These are phyloP conservation scores for Lophura nycthemera DNA, from an alignment of 2,113 vertebrate species.

Conservation along the genomic window DNA sequence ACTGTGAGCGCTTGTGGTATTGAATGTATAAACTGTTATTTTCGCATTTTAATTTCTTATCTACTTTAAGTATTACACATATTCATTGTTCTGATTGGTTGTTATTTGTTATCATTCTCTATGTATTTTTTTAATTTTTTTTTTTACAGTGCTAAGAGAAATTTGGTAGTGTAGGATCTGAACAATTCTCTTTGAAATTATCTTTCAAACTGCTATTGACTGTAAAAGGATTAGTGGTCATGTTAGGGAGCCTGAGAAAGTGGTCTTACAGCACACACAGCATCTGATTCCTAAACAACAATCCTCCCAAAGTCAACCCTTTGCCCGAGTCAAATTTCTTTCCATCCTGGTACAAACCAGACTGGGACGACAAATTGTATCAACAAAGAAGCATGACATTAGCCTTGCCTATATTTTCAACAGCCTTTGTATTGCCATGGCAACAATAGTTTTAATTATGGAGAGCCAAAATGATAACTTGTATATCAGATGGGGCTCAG, in stretches of 20 bases:
- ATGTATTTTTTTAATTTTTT: background rate
- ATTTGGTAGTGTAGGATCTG: background rate
- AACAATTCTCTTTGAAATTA: constrained; percentile 21
- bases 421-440: constrained; percentile 59
- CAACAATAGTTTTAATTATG: constrained; percentile 75
- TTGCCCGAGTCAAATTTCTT: constrained; percentile 21
- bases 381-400: constrained; percentile 28
- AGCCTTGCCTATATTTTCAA: background rate
- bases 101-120: background rate
- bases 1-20: background rate
- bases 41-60: background rate
- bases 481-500: constrained; percentile 64
- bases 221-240: background rate
- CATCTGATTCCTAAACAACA: constrained; percentile 31
- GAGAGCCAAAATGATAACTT: constrained; percentile 63
- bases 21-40: background rate
- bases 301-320: background rate
- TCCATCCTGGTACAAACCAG: background rate
- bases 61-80: background rate
- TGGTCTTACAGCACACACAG: background rate
- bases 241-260: constrained; percentile 14
- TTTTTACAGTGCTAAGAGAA: background rate
- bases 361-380: background rate
- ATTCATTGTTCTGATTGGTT: background rate
- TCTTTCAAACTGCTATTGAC: constrained; percentile 35